These are phyloP conservation scores for Bryconaethiops microstoma DNA, from an alignment of 2,797 vertebrate genomes.

Conservation along the genomic window DNA sequence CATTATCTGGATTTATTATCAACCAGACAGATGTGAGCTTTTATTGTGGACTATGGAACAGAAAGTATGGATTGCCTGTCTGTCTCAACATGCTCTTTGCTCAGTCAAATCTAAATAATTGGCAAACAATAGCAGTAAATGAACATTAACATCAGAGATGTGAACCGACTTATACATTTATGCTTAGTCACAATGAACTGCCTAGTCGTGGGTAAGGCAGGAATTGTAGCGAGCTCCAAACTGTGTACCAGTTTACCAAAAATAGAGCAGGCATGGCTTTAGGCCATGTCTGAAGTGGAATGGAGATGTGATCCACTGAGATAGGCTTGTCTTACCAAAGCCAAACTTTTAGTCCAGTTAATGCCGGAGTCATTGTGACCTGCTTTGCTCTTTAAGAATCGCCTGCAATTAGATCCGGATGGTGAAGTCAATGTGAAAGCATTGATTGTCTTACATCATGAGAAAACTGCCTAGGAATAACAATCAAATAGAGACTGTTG, in stretches of 20 bases:
- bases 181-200: not conserved
- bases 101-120: constrained; percentile 2
- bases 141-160: not conserved
- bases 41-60: not conserved
- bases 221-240: constrained; percentile 9
- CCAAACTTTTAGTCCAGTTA: constrained; percentile 35
- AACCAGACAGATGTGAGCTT: not conserved
- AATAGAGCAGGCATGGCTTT: constrained; percentile 10
- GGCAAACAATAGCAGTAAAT: not conserved
- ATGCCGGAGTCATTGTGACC: constrained; percentile 30
- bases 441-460: not conserved
- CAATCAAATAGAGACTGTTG: not conserved
- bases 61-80: not conserved
- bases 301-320: constrained; percentile 21
- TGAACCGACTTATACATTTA: not conserved
- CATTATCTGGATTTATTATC: not conserved
- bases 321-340: constrained; percentile 29
- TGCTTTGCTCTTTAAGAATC: constrained; percentile 22
- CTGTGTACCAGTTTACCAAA: not conserved
- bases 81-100: not conserved
- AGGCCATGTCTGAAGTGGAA: constrained; percentile 20
- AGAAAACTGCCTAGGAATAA: not conserved
- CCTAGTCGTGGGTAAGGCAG: constrained; percentile 10
- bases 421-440: constrained; percentile 6
- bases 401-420: constrained; percentile 31